These are phyloP conservation scores for Ptychadena robeensis DNA, from an alignment of 2,797 vertebrate genomes.

Conservation along the genomic window DNA sequence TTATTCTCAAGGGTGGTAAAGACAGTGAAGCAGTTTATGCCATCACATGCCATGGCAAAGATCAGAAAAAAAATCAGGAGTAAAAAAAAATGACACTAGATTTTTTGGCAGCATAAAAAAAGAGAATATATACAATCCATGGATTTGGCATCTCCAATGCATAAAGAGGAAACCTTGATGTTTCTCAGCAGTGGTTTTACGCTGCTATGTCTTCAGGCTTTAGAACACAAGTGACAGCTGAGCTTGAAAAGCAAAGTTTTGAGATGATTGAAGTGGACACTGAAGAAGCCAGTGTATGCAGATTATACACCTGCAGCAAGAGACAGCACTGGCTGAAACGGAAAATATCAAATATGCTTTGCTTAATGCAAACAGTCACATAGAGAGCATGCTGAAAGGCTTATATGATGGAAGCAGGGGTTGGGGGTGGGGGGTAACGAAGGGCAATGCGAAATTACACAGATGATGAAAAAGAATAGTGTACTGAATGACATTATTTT, in stretches of 20 bases:
- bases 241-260: constrained; percentile 39
- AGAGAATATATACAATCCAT: constrained; percentile 1
- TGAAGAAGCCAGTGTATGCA: constrained; percentile 47
- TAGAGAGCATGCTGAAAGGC: constrained; percentile 47
- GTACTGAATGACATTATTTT: background rate
- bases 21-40: no score
- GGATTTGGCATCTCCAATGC: background rate
- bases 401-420: no score
- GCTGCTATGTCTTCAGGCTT: constrained; percentile 39
- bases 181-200: constrained; percentile 31
- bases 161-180: constrained; percentile 41
- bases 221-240: constrained; percentile 52
- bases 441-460: background rate
- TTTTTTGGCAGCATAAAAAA: background rate
- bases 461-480: constrained; percentile 24
- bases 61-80: no score
- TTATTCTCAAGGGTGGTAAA: no score
- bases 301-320: constrained; percentile 55
- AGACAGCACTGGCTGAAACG: constrained; percentile 43
- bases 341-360: constrained; percentile 50
- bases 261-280: constrained; percentile 57
- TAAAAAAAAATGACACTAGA: background rate
- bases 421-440: background rate
- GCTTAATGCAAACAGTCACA: constrained; percentile 52
- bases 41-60: no score